Conservation (phyloP, 2,797 vertebrate genomes). For the Naso thynnoides region DNA sequence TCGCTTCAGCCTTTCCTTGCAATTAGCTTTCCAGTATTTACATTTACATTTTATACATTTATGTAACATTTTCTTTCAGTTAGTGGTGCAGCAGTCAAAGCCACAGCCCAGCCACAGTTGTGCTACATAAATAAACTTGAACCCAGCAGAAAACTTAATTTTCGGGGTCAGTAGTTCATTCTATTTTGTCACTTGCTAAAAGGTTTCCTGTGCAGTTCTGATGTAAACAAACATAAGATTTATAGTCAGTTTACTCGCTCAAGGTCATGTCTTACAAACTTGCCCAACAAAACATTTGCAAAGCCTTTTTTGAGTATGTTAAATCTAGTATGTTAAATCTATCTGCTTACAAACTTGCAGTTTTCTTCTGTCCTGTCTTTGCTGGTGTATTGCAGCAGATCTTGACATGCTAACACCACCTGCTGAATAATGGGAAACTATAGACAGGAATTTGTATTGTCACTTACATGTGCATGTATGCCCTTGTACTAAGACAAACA, state of each 20-base stretch:
- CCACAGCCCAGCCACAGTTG: neutral
- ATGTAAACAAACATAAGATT: neutral
- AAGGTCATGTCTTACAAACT: no score
- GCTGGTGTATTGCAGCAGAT: neutral
- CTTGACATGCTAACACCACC: neutral
- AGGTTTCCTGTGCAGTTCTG: neutral
- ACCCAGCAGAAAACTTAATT: neutral
- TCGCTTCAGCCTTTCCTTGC: neutral
- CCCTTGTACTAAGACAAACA: neutral
- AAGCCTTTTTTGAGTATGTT: neutral
- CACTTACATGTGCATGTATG: neutral
- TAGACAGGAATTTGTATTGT: neutral
- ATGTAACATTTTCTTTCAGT: neutral
- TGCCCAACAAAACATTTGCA: neutral
- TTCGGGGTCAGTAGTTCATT: slow-evolving; percentile 16
- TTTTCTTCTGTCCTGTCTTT: neutral
- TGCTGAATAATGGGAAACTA: neutral
- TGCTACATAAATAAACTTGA: slow-evolving; percentile 18
- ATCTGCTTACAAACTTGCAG: neutral
- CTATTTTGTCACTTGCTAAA: slow-evolving; percentile 11
- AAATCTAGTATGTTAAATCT: neutral
- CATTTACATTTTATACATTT: slow-evolving; percentile 16
- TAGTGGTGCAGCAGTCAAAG: neutral
- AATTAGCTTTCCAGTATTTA: slow-evolving; percentile 12
- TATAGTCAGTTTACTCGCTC: neutral